Evolutionary conservation across 2,113 vertebrate genomes (phyloP), one percentile per base, ranked within the genome.

Genomic region (Halichoerus grypus): DNA sequence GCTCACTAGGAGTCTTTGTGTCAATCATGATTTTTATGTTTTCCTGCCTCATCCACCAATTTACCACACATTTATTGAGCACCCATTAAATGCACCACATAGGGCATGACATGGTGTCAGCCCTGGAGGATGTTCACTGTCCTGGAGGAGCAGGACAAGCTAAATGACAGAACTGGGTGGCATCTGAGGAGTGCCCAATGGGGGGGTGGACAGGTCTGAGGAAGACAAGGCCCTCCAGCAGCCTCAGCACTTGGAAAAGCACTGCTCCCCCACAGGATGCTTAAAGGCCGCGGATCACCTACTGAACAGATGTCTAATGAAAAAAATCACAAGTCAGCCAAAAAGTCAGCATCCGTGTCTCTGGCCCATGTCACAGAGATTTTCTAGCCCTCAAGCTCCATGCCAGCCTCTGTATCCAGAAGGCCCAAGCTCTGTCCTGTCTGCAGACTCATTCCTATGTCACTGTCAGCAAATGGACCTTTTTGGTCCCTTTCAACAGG

Each of bases 171-270:
- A 33, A 28, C 4, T 16, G 39, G 51, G 42, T n/a, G 65, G 77
- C 86, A 39, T 63, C 22, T 36, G 72, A 91, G 82, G 51, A 71
- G 19, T 61, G 53, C 63, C 42, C 28, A 15, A 22, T 8, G 63
- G 39, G n/a, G 12, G 79, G 57, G 67, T 2, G 5, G 57, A 67
- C 7, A 55, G 46, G 57, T 22, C 31, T 21, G 76, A 85, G 18
- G 36, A 88, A 0, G 9, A n/a, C 0, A 3, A 76, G 39, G 4
- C 28, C 49, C 14, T n/a, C 33, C 28, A 4, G 21, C 0, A 0
- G n/a, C 49, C 51, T 36, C 5, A n/a, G 39, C 21, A 19, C 46
- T 28, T 85, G 0, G 31, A 18, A 24, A 46, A 39, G 10, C n/a
- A 2, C 57, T 7, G n/a, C 22, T 53, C 36, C 46, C 42, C n/a